These are phyloP conservation scores for Mus pahari DNA, from an alignment of 2,113 vertebrate genomes.

Conservation along the genomic window DNA sequence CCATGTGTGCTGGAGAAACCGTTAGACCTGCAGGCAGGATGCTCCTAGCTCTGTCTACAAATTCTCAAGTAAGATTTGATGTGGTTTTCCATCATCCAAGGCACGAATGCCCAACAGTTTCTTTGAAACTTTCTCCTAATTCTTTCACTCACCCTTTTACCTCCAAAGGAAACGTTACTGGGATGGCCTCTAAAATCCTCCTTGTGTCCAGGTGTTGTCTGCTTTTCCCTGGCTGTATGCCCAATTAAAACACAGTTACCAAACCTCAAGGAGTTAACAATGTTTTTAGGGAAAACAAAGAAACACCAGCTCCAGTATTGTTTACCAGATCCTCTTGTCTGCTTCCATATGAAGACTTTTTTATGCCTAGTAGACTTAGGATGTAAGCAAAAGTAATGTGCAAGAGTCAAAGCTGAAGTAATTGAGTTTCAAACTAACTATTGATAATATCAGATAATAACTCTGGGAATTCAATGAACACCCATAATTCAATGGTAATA, in stretches of 20 bases:
- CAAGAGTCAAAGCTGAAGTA: neutral
- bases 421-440: slow-evolving; percentile 34
- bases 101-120: neutral
- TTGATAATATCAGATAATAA: neutral
- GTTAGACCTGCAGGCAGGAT: neutral
- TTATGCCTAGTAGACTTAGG: neutral
- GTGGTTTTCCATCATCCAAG: neutral
- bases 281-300: neutral
- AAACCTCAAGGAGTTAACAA: slow-evolving; percentile 2
- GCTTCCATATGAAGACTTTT: neutral
- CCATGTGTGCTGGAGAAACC: neutral
- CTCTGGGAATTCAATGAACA: slow-evolving; percentile 25
- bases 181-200: neutral
- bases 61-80: neutral
- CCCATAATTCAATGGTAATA: neutral
- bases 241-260: neutral
- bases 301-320: neutral
- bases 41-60: neutral
- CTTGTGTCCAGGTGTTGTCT: neutral
- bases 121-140: neutral
- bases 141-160: neutral
- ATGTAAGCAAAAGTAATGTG: neutral
- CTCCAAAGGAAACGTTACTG: neutral
- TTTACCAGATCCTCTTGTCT: neutral
- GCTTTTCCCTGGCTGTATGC: neutral